Evolutionary conservation across 1,140 invertebrate genomes (phyloP).

Genomic region (Paraescarpia echinospica): DNA sequence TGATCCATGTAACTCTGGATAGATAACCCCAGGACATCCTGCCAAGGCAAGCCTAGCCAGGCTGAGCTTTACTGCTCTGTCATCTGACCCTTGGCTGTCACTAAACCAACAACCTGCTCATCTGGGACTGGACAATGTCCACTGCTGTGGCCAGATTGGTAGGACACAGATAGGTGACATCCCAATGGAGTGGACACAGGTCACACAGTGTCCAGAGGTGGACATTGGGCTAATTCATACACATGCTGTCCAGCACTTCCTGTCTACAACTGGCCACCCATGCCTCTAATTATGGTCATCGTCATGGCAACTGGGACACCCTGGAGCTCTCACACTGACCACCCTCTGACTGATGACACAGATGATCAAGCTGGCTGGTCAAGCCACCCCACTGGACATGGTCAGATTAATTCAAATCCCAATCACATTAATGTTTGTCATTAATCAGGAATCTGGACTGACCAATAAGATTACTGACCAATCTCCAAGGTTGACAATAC

Average conservation of each 20-base stretch:
- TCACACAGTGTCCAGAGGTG: background rate
- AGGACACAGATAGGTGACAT: background rate
- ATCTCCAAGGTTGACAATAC: background rate
- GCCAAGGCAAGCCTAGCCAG: background rate
- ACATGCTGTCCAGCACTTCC: background rate
- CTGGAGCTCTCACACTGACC: background rate
- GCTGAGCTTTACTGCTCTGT: background rate
- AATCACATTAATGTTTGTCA: background rate
- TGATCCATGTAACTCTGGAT: background rate
- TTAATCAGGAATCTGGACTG: background rate
- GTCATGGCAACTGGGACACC: background rate
- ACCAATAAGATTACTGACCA: background rate
- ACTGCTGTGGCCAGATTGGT: background rate
- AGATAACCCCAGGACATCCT: background rate
- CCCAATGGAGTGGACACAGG: background rate
- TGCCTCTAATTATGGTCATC: background rate
- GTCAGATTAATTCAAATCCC: background rate
- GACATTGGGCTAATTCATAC: background rate
- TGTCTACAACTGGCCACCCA: background rate
- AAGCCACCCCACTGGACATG: background rate
- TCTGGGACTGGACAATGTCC: background rate
- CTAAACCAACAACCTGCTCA: background rate
- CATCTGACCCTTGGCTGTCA: background rate
- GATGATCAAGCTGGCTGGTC: background rate
- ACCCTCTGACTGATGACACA: background rate